A percentile compares a stretch with the other conserved stretches of the same genome.
phyloP scores from a whole-genome alignment of 2,888 invertebrate genomes.

The Furcula furcula region DNA sequence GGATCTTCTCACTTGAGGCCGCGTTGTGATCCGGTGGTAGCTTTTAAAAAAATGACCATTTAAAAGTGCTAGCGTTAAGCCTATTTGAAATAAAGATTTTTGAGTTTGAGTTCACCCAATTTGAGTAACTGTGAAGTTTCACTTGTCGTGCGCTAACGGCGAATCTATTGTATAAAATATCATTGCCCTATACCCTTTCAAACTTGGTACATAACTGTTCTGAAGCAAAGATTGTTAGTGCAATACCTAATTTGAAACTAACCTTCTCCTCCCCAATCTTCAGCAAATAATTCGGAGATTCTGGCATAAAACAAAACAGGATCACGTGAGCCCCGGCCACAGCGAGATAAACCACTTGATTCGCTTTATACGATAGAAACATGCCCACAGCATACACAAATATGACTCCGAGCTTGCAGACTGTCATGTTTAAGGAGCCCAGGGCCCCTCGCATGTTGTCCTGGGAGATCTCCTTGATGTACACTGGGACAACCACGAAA shows the following conservation, averaged over 20 bases:
- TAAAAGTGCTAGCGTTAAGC: too few species aligned
- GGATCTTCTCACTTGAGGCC: too few species aligned
- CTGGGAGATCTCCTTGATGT: constrained; percentile 59
- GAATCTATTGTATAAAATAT: too few species aligned
- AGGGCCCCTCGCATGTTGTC: constrained; percentile 54
- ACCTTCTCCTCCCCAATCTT: constrained; percentile 59
- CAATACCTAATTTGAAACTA: constrained; percentile 10
- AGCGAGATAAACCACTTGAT: constrained; percentile 48
- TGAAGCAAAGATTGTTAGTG: too few species aligned
- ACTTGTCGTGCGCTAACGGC: too few species aligned
- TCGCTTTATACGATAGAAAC: constrained; percentile 40
- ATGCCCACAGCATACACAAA: constrained; percentile 59
- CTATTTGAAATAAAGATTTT: too few species aligned
- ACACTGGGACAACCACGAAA: constrained; percentile 56
- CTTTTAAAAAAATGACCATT: too few species aligned
- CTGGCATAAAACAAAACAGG: constrained; percentile 59
- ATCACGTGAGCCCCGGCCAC: constrained; percentile 43
- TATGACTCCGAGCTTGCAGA: constrained; percentile 62
- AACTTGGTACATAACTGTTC: too few species aligned
- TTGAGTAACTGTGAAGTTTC: too few species aligned
- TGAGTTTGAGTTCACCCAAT: too few species aligned
- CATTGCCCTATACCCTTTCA: too few species aligned
- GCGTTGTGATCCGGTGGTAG: too few species aligned
- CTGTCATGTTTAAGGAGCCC: constrained; percentile 57
- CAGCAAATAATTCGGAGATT: constrained; percentile 60